A percentile compares a stretch with the other conserved stretches of the same genome.
Conservation (phyloP, 2,888 invertebrate genomes). For the Halictus quadricinctus region DNA sequence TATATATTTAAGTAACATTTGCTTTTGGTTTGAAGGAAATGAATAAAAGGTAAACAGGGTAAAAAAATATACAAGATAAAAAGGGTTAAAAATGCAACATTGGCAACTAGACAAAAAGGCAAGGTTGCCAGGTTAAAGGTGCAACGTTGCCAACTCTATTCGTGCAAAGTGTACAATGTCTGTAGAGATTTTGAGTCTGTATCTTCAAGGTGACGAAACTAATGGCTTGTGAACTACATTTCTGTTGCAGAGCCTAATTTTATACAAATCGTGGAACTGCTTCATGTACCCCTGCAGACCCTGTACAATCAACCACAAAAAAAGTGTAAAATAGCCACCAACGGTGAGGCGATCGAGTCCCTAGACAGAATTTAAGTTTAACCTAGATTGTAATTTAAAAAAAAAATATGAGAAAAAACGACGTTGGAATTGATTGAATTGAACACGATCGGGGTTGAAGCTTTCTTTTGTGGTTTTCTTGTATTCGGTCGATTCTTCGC, state of each 20-base stretch:
- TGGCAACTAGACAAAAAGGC: too few species aligned
- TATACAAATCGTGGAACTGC: constrained; percentile 91
- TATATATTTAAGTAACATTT: too few species aligned
- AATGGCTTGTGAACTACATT: constrained; percentile 29
- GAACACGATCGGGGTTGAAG: constrained; percentile 35
- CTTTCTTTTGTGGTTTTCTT: constrained; percentile 46
- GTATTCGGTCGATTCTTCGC: constrained; percentile 40
- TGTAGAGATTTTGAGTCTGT: background rate
- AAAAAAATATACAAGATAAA: too few species aligned
- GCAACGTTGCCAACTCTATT: too few species aligned
- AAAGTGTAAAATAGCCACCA: constrained; percentile 81
- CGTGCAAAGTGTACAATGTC: too few species aligned
- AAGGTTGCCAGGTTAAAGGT: too few species aligned
- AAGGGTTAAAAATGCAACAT: too few species aligned
- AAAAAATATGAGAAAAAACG: constrained; percentile 15
- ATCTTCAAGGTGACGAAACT: background rate
- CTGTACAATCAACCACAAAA: constrained; percentile 87
- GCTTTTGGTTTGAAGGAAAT: too few species aligned
- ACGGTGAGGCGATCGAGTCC: constrained; percentile 79
- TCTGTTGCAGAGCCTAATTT: constrained; percentile 90
- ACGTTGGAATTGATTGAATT: constrained; percentile 57
- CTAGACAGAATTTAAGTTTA: constrained; percentile 75
- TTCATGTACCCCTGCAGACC: constrained; percentile 94
- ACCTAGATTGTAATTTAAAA: constrained; percentile 63
- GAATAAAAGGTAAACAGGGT: too few species aligned